Evolutionary conservation across 2,888 invertebrate genomes (phyloP), one percentile per base, ranked within the genome.

Genomic region (Xestia ashworthii): DNA sequence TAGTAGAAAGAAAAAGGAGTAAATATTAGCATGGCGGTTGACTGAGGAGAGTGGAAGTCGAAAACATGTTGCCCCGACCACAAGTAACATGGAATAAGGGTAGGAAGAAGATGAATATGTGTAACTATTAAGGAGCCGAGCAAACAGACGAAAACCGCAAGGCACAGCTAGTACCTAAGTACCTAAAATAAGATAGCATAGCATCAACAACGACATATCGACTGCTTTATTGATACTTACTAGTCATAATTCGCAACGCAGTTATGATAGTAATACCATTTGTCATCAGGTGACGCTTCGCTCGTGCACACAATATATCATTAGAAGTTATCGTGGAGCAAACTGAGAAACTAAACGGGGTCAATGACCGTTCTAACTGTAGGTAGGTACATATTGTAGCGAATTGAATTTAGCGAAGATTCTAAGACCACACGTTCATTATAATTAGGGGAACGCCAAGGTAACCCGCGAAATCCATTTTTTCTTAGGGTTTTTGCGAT

Each of bases 291-390:
- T 74, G 72, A 71, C 71, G 76, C 66, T 38, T 65, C 46, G 38
- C 73, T 62, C 78, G 74, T 68, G 79, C 50, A 55, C 19, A 64
- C 50, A 66, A 78, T 76, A 70, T 62, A 68, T 78, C 70, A 72
- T 77, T 72, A 78, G 0, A 5, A 76, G 60, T 74, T 84, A 84
- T 86, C 76, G 67, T 50, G 66, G 62, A 69, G 71, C 38, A 50
- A 71, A 75, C 58, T 32, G 58, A 82, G 86, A 84, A 77, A 74
- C 71, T 58, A 41, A 72, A 72, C 69, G 44, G 66, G 78, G 78
- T 84, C 82, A 78, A 16, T 60, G 78, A 71, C 82, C 71, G 38
- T 14, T 46, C 22, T 16, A 60, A 58, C 32, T 50, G 5, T 22
- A 60, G 38, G 44, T 66, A 9, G 22, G 55, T n/a, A 48, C 12